These are phyloP conservation scores for Elymnias hypermnestra DNA, from an alignment of 1,140 invertebrate species.

Conservation along the genomic window DNA sequence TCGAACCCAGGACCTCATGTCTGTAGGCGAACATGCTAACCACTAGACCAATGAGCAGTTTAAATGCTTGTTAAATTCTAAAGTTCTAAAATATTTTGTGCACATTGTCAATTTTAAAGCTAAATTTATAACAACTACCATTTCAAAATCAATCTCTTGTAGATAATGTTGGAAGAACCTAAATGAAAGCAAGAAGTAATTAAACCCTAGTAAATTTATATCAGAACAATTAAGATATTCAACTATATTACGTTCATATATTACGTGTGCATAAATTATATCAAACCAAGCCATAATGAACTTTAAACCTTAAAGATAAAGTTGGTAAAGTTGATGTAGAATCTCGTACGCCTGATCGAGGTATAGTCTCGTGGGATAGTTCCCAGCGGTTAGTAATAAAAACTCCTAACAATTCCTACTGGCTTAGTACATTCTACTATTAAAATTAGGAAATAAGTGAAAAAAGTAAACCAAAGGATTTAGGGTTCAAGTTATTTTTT, in stretches of 20 bases:
- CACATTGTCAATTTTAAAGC: too few species aligned
- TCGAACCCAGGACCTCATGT: too few species aligned
- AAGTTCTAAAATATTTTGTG: too few species aligned
- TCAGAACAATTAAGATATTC: conserved; percentile 16
- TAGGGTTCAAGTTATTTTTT: too few species aligned
- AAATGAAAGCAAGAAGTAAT: too few species aligned
- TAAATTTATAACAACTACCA: too few species aligned
- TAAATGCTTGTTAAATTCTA: too few species aligned
- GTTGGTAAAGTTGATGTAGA: not conserved
- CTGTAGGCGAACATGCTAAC: too few species aligned
- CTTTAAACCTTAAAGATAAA: conserved; percentile 14
- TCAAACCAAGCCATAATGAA: conserved; percentile 3
- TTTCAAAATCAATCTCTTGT: too few species aligned
- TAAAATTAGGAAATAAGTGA: not conserved
- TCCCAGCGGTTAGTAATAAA: conserved; percentile 17
- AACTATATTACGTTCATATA: conserved; percentile 28
- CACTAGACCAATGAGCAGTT: too few species aligned
- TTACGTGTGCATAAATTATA: conserved; percentile 15
- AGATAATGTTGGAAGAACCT: too few species aligned
- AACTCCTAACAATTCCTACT: conserved; percentile 18
- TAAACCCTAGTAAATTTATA: conserved; percentile 5
- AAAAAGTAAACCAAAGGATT: too few species aligned
- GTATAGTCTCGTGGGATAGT: conserved; percentile 24
- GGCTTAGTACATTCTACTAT: conserved; percentile 6
- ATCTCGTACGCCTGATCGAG: conserved; percentile 11